These are phyloP conservation scores for Mungos mungo DNA, from an alignment of 2,113 vertebrate genomes.

Conservation along the genomic window DNA sequence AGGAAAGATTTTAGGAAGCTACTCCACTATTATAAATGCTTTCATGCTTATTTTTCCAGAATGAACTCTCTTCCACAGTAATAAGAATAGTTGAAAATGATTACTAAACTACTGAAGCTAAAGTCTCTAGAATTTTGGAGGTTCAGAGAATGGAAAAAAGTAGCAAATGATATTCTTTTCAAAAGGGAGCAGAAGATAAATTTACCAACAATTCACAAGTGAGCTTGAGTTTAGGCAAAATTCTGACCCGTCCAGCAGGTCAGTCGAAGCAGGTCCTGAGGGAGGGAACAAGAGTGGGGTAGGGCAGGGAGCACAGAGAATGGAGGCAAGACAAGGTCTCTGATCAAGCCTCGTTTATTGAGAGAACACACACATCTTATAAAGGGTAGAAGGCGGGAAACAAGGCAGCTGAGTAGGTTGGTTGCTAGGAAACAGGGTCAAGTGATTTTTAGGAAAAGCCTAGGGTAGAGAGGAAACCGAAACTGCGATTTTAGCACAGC, in stretches of 20 bases:
- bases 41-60: not conserved
- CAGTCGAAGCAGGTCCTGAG: no score
- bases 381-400: no score
- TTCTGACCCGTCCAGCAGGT: not conserved
- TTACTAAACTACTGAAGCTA: not conserved
- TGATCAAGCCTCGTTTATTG: no score
- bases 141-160: not conserved
- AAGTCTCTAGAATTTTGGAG: not conserved
- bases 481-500: no score
- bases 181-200: not conserved
- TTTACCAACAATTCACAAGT: not conserved
- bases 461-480: no score
- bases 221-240: not conserved
- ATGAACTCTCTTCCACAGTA: not conserved
- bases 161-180: not conserved
- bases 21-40: not conserved
- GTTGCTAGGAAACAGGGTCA: no score
- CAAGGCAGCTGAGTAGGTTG: no score
- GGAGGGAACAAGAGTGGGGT: no score
- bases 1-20: not conserved
- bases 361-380: no score
- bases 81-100: not conserved
- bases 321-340: no score
- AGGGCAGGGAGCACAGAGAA: no score
- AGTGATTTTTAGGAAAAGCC: no score